Percentiles rank a stretch among this genome's conserved stretches.
These are phyloP conservation scores for Tetranychus truncatus DNA, from an alignment of 2,888 invertebrate genomes.

Conservation along the genomic window DNA sequence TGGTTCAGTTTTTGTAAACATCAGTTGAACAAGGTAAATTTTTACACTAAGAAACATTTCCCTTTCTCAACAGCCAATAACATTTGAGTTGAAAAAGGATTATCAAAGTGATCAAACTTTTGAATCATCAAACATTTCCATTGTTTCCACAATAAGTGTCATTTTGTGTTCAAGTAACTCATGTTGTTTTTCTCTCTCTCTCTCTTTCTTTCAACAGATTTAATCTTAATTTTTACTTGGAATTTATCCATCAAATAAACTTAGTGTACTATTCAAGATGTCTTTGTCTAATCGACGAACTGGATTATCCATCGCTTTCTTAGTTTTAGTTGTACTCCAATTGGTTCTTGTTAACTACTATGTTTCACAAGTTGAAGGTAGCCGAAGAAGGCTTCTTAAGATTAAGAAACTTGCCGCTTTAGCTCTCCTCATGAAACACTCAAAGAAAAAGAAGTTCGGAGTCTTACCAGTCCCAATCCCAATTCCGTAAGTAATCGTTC, in stretches of 20 bases:
- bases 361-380: conserved; percentile 6
- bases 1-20: too few relatives aligned
- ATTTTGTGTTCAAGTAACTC: not conserved
- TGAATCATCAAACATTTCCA: not conserved
- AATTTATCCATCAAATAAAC: not conserved
- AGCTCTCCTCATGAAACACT: conserved; percentile 9
- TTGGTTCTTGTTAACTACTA: conserved; percentile 9
- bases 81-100: not conserved
- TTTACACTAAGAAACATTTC: too few relatives aligned
- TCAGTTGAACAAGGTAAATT: too few relatives aligned
- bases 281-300: not conserved
- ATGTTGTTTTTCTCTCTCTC: not conserved
- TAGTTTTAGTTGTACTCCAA: conserved; percentile 5
- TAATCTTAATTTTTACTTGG: not conserved
- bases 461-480: conserved; percentile 6
- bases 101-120: not conserved
- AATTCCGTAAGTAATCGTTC: not conserved
- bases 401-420: conserved; percentile 16
- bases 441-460: conserved; percentile 11
- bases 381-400: conserved; percentile 4
- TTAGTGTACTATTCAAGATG: not conserved
- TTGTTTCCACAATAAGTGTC: not conserved
- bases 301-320: not conserved
- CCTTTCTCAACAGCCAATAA: too few relatives aligned
- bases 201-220: not conserved